phyloP scores from a whole-genome alignment of 2,888 invertebrate species.

The Cyclophora albipunctata region DNA sequence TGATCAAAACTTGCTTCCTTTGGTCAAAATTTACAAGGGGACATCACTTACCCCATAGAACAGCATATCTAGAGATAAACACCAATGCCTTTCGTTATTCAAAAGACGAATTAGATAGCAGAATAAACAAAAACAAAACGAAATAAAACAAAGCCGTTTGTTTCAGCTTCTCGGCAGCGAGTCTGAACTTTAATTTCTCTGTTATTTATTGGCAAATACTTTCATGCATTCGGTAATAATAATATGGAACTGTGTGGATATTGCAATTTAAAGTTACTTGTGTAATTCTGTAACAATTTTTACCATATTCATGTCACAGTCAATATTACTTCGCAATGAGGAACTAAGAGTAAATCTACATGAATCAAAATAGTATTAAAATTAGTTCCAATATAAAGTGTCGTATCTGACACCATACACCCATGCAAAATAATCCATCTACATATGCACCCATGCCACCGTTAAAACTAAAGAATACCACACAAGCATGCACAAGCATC shows the following conservation, averaged over 20 bases:
- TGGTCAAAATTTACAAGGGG: slow-evolving; percentile 23
- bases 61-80: slow-evolving; percentile 39
- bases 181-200: slow-evolving; percentile 19
- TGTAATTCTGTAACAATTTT: neutral
- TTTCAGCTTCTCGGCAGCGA: slow-evolving; percentile 19
- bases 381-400: slow-evolving; percentile 5
- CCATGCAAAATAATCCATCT: slow-evolving; percentile 14
- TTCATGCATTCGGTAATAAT: slow-evolving; percentile 44
- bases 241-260: neutral
- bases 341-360: neutral
- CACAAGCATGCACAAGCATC: slow-evolving; percentile 13
- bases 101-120: slow-evolving; percentile 58
- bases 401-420: slow-evolving; percentile 17
- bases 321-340: neutral
- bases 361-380: neutral
- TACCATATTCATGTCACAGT: neutral
- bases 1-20: slow-evolving; percentile 9
- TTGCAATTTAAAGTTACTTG: neutral
- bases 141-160: slow-evolving; percentile 45
- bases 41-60: slow-evolving; percentile 51
- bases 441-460: slow-evolving; percentile 7
- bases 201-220: slow-evolving; percentile 74
- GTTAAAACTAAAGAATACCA: slow-evolving; percentile 4
- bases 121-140: slow-evolving; percentile 43
- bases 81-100: slow-evolving; percentile 31